Evolutionary conservation across 1,140 invertebrate genomes (phyloP).

Genomic region (Diuraphis noxia): DNA sequence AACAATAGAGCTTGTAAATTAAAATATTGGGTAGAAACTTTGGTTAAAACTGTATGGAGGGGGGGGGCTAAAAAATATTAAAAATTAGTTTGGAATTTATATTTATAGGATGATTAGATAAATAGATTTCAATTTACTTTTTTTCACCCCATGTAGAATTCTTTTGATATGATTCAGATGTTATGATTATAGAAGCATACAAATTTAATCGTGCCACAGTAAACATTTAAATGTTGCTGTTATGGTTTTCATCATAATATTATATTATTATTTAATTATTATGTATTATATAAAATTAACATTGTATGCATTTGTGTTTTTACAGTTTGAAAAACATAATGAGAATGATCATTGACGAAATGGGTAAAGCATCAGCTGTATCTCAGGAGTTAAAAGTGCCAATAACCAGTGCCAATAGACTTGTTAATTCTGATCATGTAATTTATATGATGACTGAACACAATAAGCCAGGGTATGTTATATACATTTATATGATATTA

Average conservation of each 20-base stretch:
- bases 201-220: neutral
- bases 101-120: too few relatives aligned
- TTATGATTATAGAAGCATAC: neutral
- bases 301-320: neutral
- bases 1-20: too few relatives aligned
- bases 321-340: neutral
- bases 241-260: neutral
- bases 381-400: slow-evolving; percentile 72
- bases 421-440: slow-evolving; percentile 70
- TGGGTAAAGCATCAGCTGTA: slow-evolving; percentile 72
- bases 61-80: too few relatives aligned
- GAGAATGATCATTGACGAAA: slow-evolving; percentile 65
- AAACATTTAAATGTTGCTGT: neutral
- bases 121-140: too few relatives aligned
- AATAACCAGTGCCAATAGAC: slow-evolving; percentile 70
- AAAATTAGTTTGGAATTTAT: too few relatives aligned
- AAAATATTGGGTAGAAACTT: too few relatives aligned
- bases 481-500: neutral
- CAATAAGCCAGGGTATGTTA: neutral
- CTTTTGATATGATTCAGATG: neutral
- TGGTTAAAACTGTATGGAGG: too few relatives aligned
- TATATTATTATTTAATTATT: too few relatives aligned
- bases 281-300: too few relatives aligned
- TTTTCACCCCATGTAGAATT: neutral
- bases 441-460: slow-evolving; percentile 67